phyloP scores from a whole-genome alignment of 2,888 invertebrate species.

The Lithophane leautieri region DNA sequence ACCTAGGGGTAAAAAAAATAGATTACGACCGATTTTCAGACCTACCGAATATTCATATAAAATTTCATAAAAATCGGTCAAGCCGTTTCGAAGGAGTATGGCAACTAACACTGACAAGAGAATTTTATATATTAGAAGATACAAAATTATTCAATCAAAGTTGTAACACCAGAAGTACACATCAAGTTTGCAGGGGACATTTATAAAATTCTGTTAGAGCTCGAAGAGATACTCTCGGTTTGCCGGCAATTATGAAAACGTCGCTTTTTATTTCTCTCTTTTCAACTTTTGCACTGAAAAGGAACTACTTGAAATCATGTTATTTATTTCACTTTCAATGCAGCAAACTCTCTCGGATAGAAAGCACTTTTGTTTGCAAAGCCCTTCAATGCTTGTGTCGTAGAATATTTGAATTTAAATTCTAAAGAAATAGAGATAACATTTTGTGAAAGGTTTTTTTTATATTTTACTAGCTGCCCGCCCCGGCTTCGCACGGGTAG shows the following conservation, averaged over 20 bases:
- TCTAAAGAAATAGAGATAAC: slow-evolving; percentile 25
- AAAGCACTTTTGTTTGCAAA: slow-evolving; percentile 37
- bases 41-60: too few relatives aligned
- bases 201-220: slow-evolving; percentile 29
- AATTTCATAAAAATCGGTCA: too few relatives aligned
- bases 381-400: slow-evolving; percentile 34
- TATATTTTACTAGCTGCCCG: too few relatives aligned
- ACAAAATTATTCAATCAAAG: slow-evolving; percentile 11
- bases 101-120: too few relatives aligned
- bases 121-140: too few relatives aligned
- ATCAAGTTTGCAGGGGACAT: slow-evolving; percentile 2
- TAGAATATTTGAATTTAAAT: slow-evolving; percentile 29
- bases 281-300: slow-evolving; percentile 31
- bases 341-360: slow-evolving; percentile 24
- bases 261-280: slow-evolving; percentile 12
- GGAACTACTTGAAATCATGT: slow-evolving; percentile 38
- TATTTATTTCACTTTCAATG: slow-evolving; percentile 56
- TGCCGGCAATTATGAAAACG: slow-evolving; percentile 31
- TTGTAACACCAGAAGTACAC: slow-evolving; percentile 1
- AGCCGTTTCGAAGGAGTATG: too few relatives aligned
- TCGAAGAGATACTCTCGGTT: slow-evolving; percentile 3
- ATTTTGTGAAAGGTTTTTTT: slow-evolving; percentile 22
- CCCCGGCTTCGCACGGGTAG: too few relatives aligned
- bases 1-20: too few relatives aligned
- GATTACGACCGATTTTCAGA: too few relatives aligned